Base-by-base conservation (phyloP, 2,797 vertebrate genomes). In the Myioborus miniatus region DNA sequence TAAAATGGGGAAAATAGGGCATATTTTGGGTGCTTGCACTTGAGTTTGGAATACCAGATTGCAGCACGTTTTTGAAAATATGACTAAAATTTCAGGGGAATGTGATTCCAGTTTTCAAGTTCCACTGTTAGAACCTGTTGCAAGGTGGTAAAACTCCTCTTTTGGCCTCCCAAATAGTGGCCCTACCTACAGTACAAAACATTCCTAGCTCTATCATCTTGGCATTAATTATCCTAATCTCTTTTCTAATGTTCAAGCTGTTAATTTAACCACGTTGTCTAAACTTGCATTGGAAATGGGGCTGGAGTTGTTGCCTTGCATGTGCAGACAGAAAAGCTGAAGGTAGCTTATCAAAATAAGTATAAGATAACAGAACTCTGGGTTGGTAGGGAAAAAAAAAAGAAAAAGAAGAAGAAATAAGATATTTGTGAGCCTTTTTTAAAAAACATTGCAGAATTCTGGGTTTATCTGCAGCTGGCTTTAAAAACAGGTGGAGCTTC, bases 181-280 rank as follows among this genome's bases (percentile, higher is more conserved):
- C 97, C 96, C 97, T 96, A 85, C 97, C 97, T 97, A 94, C 92
- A 96, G 83, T 97, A 97, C 93, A 96, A 95, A 97, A 97, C 97
- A 97, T 96, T 97, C 96, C 94, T 97, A 87, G 92, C 97, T 97
- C 96, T 97, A 96, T 97, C 96, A 97, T 97, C 97, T 97, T 98
- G 97, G 97, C 97, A 97, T 97, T 97, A 97, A 97, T 97, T 98
- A 97, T 90, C 94, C 87, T 98, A 97, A 97, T 98, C 97, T 97
- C 96, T 97, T 97, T 96, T 96, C 93, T 96, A 97, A 95, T 95
- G 97, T 97, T 97, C 97, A 97, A 96, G 96, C 92, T 97, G 96
- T 97, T 97, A 97, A 97, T 97, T 97, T 97, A 96, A 92, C 94
- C 89, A 97, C 87, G 95, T 86, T 97, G 97, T 97, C 97, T 97